These are phyloP conservation scores for Protophormia terraenovae DNA, from an alignment of 2,888 invertebrate species.

Conservation along the genomic window DNA sequence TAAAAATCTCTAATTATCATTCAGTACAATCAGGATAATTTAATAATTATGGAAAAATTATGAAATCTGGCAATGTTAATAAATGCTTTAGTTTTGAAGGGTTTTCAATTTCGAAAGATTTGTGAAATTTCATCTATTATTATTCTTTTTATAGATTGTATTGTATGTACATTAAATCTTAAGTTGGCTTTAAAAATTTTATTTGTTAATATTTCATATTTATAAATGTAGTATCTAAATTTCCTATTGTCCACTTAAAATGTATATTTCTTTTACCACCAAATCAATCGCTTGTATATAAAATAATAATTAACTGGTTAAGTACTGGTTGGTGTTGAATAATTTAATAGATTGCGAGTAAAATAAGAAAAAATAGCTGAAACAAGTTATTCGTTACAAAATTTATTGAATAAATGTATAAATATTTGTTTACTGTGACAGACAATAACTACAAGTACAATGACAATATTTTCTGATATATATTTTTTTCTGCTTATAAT, in stretches of 20 bases:
- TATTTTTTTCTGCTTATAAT: slow-evolving; percentile 10
- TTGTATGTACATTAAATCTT: too few relatives aligned
- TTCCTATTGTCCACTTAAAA: background rate
- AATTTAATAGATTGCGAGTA: background rate
- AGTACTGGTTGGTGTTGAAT: background rate
- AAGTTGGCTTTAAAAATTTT: too few relatives aligned
- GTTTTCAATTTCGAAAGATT: too few relatives aligned
- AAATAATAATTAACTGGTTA: background rate
- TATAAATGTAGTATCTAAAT: background rate
- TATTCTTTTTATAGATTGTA: too few relatives aligned
- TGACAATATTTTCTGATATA: slow-evolving; percentile 8
- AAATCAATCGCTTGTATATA: background rate
- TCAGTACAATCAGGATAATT: too few relatives aligned
- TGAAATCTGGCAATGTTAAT: too few relatives aligned
- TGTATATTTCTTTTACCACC: background rate
- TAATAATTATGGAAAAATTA: too few relatives aligned
- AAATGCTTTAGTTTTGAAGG: too few relatives aligned
- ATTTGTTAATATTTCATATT: too few relatives aligned
- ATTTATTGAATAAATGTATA: slow-evolving; percentile 1
- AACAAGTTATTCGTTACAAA: slow-evolving; percentile 35
- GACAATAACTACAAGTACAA: background rate
- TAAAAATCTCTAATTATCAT: too few relatives aligned
- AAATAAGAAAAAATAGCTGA: background rate
- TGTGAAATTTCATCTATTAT: too few relatives aligned
- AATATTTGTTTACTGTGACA: background rate